Evolutionary conservation across 1,140 invertebrate genomes (phyloP), one percentile per base, ranked within the genome.

Genomic region (Psix sp.): DNA sequence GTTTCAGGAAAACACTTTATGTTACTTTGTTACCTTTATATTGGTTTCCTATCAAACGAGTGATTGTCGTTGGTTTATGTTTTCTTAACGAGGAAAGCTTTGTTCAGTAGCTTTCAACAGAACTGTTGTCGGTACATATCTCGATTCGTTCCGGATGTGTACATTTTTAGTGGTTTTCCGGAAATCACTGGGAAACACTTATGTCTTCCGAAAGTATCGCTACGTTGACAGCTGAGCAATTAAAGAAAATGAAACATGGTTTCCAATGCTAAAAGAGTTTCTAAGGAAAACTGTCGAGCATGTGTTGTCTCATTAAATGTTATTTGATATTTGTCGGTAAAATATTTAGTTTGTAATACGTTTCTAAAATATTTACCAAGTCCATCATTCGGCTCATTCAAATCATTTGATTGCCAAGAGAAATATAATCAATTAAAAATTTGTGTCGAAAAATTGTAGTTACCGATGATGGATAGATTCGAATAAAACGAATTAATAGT

Each of bases 171-270:
- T 56, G 24, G 18, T 36, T 62, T 48, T 33, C 33, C 9, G 6
- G 65, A 26, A 56, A 60, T 20, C 11, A 13, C 0, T 51, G 36
- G 15, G 65, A 45, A 59, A 59, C 21, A 24, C 21, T 24, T 24
- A 24, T 24, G 21, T 67, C 43, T 48, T 56, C 17, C 35, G 0
- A 31, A 57, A 31, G 31, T 29, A 45, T 43, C 15, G 31, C 15
- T 29, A 11, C 45, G 52, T 36, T 67, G 52, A 67, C 63, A 57
- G 45, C 63, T n/a, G 26, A 49, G 49, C 51, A 56, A 67, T 67
- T 29, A 35, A 15, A 38, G 17, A 56, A 51, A 57, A 26, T 51
- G n/a, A n/a, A n/a, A 43, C 10, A 16, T 49, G 24, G 4, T 42
- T 43, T 10, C 29, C 21, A 43, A 57, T 43, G 20, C 20, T 57